Conservation (phyloP, 2,113 vertebrate species). For the Atractosteus spatula region DNA sequence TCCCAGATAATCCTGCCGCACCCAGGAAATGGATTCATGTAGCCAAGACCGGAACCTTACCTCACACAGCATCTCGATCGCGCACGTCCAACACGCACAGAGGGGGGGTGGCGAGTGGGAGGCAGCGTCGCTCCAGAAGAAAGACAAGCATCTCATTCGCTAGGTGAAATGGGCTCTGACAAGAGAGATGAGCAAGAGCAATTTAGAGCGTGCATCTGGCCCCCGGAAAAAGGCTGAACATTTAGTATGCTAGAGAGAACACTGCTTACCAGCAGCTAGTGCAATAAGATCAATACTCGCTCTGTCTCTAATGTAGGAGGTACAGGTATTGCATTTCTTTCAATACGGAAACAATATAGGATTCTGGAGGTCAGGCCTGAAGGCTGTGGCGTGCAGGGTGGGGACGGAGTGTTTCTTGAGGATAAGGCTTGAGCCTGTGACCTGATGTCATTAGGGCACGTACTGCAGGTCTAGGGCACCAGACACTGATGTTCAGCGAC, state of each 20-base stretch:
- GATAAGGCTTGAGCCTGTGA: too few relatives aligned
- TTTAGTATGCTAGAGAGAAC: conserved; percentile 36
- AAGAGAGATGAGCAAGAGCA: conserved; percentile 29
- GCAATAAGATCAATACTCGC: conserved; percentile 38
- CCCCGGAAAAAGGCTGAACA: conserved; percentile 27
- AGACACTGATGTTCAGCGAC: too few relatives aligned
- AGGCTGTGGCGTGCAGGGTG: not conserved
- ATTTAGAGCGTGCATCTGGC: conserved; percentile 30
- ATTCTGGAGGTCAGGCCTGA: not conserved
- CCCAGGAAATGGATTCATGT: not conserved
- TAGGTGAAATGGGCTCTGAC: conserved; percentile 34
- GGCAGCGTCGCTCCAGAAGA: conserved; percentile 14
- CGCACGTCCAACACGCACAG: not conserved
- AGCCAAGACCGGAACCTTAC: not conserved
- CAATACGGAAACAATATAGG: not conserved
- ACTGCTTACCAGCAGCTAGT: conserved; percentile 29
- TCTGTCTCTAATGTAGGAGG: conserved; percentile 29
- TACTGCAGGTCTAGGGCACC: too few relatives aligned
- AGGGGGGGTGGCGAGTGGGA: not conserved
- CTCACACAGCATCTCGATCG: not conserved
- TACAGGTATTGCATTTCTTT: conserved; percentile 31
- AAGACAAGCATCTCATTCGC: conserved; percentile 27
- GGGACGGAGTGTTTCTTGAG: too few relatives aligned
- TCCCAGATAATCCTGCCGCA: not conserved
- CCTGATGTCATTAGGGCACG: too few relatives aligned